A percentile compares a stretch with the other conserved stretches of the same genome.
phyloP scores from a whole-genome alignment of 2,888 invertebrate genomes.

The Cryptophagus acutangulus region DNA sequence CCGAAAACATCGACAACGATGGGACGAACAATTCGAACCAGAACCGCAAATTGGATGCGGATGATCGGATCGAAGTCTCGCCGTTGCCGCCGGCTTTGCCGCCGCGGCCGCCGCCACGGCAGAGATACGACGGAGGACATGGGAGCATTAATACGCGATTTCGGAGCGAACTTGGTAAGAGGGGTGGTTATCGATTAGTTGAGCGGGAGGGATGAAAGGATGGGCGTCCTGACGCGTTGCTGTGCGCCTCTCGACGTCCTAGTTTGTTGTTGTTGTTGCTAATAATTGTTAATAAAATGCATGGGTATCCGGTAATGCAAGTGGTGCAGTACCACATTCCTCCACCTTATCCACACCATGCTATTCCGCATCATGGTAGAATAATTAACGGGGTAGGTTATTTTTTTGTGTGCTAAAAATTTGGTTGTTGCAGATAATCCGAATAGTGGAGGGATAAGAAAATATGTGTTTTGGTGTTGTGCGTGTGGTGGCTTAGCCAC shows the following conservation, averaged over 20 bases:
- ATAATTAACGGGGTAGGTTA: too few relatives aligned
- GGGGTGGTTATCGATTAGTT: too few relatives aligned
- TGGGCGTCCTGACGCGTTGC: too few relatives aligned
- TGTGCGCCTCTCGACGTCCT: too few relatives aligned
- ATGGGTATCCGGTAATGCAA: constrained; percentile 64
- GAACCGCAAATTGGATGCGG: constrained; percentile 42
- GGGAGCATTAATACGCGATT: constrained; percentile 40
- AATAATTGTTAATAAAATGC: constrained; percentile 51
- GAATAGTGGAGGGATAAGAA: constrained; percentile 56
- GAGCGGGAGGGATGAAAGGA: too few relatives aligned
- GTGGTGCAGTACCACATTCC: constrained; percentile 62
- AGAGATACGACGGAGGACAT: constrained; percentile 41
- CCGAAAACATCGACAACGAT: constrained; percentile 29
- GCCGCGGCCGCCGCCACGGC: constrained; percentile 48
- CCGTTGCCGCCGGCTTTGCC: constrained; percentile 49
- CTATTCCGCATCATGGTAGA: constrained; percentile 37
- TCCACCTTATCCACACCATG: constrained; percentile 44
- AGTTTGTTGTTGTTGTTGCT: too few relatives aligned
- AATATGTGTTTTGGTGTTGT: constrained; percentile 79
- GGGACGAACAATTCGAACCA: constrained; percentile 15
- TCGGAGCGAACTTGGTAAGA: constrained; percentile 37
- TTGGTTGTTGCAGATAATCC: constrained; percentile 42
- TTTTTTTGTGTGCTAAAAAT: constrained; percentile 1
- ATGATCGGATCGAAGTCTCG: constrained; percentile 47
- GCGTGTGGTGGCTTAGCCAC: constrained; percentile 75